Evolutionary conservation across 2,797 vertebrate genomes (phyloP).

Genomic region (Rhinoraja longicauda): DNA sequence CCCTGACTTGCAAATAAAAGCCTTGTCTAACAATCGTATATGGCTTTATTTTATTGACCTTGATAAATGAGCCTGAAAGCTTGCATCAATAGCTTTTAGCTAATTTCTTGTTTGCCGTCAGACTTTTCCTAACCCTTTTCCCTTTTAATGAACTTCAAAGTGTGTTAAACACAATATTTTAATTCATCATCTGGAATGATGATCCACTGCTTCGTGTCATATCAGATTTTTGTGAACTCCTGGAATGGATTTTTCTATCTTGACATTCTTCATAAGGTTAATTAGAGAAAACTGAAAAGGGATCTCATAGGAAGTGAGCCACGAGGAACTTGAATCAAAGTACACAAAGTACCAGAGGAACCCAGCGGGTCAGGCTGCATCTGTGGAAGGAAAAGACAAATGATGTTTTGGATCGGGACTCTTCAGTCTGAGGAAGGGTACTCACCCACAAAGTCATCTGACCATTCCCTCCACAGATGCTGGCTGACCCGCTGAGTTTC

Average conservation of each 20-base stretch:
- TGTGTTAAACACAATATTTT: neutral
- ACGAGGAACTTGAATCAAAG: too few species aligned
- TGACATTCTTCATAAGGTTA: neutral
- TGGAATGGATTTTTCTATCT: neutral
- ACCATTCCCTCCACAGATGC: too few species aligned
- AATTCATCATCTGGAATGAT: neutral
- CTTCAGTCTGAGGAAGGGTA: too few species aligned
- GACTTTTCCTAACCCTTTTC: neutral
- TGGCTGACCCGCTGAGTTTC: too few species aligned
- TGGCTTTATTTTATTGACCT: neutral
- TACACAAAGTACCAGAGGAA: too few species aligned
- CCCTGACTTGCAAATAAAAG: neutral
- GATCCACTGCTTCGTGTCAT: neutral
- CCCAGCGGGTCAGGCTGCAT: too few species aligned
- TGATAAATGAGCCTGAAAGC: neutral
- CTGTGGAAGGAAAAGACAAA: too few species aligned
- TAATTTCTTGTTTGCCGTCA: neutral
- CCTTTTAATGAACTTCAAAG: neutral
- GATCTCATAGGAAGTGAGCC: too few species aligned
- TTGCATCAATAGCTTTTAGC: neutral
- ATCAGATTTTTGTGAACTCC: neutral
- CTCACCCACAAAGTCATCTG: too few species aligned
- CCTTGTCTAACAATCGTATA: neutral
- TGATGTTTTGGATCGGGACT: too few species aligned
- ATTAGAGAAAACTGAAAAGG: neutral